These are phyloP conservation scores for Andrena marginata DNA, from an alignment of 2,888 invertebrate species.

Conservation along the genomic window DNA sequence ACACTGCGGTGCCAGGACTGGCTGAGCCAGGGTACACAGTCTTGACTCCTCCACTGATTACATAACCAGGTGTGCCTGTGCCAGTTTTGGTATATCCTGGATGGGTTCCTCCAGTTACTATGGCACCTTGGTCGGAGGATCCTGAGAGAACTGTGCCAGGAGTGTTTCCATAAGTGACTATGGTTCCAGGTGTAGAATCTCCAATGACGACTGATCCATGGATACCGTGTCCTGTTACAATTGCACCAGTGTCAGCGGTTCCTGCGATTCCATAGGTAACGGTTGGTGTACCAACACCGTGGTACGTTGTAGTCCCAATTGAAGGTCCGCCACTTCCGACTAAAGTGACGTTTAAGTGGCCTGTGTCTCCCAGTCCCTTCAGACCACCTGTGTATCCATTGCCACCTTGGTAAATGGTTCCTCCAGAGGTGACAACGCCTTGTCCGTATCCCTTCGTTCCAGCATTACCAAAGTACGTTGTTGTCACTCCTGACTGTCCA, in stretches of 20 bases:
- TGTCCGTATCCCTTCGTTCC: constrained; percentile 21
- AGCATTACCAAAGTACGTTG: constrained; percentile 16
- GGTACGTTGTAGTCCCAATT: constrained; percentile 16
- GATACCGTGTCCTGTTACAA: constrained; percentile 57
- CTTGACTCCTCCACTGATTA: constrained; percentile 63
- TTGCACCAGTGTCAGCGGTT: constrained; percentile 45
- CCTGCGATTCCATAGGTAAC: constrained; percentile 27
- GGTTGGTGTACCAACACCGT: constrained; percentile 30
- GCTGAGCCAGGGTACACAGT: constrained; percentile 67
- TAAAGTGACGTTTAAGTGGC: constrained; percentile 40
- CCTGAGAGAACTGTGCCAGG: constrained; percentile 63
- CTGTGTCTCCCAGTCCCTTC: background rate
- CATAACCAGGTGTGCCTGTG: constrained; percentile 72
- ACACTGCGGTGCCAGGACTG: constrained; percentile 50
- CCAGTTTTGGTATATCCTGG: constrained; percentile 73
- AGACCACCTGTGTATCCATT: constrained; percentile 7
- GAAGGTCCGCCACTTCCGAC: constrained; percentile 15
- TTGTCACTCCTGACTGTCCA: constrained; percentile 28
- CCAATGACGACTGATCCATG: constrained; percentile 60
- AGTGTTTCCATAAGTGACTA: constrained; percentile 62
- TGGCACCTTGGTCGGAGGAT: constrained; percentile 58
- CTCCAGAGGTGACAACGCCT: constrained; percentile 12
- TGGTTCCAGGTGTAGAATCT: constrained; percentile 67
- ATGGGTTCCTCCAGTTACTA: constrained; percentile 59
- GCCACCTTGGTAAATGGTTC: constrained; percentile 29